Percentiles rank a stretch among this genome's conserved stretches.
phyloP scores from a whole-genome alignment of 2,113 vertebrate species.

The Heterocephalus glaber region DNA sequence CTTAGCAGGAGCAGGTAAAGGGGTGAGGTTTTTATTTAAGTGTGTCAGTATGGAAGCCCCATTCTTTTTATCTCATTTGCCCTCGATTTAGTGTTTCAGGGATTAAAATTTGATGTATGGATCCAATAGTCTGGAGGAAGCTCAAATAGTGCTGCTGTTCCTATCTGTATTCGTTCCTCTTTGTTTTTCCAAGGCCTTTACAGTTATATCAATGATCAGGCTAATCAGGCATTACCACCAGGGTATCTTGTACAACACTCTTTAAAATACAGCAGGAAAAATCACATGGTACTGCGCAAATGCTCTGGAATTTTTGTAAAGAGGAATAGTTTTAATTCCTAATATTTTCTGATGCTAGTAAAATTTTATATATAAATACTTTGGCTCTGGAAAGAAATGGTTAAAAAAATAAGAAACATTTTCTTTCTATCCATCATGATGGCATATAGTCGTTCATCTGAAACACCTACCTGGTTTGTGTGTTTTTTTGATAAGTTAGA shows the following conservation, averaged over 20 bases:
- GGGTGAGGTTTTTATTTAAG: neutral
- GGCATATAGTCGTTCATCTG: neutral
- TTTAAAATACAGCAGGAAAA: neutral
- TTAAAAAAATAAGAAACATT: neutral
- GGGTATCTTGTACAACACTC: neutral
- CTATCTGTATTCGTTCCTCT: neutral
- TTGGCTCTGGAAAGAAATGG: neutral
- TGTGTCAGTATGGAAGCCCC: neutral
- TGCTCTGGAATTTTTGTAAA: constrained; percentile 3
- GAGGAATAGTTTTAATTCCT: neutral
- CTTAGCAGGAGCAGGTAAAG: neutral
- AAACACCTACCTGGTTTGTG: neutral
- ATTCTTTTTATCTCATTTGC: neutral
- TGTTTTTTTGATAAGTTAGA: neutral
- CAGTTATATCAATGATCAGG: neutral
- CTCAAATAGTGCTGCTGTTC: neutral
- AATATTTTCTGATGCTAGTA: neutral
- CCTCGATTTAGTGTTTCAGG: neutral
- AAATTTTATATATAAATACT: neutral
- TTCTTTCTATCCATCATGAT: neutral
- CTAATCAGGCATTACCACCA: neutral
- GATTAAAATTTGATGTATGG: neutral
- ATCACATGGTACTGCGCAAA: neutral
- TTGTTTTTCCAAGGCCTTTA: neutral
- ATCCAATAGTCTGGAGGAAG: neutral